Percentiles rank a stretch among this genome's conserved stretches.
Conservation (phyloP, 2,888 invertebrate species). For the Synergus gifuensis region DNA sequence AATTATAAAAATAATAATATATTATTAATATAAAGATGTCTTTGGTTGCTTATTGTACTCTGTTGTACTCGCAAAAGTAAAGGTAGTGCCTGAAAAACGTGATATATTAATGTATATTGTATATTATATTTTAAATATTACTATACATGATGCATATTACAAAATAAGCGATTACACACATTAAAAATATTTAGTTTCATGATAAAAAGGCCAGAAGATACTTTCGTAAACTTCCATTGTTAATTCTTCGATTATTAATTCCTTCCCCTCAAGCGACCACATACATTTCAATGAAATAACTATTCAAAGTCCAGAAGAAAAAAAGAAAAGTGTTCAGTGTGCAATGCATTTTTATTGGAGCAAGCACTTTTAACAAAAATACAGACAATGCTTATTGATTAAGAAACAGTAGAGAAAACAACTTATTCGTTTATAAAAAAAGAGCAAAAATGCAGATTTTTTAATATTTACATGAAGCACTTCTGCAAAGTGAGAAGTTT, state of each 20-base stretch:
- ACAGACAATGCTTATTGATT: slow-evolving; percentile 34
- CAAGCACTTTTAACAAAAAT: slow-evolving; percentile 41
- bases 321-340: slow-evolving; percentile 16
- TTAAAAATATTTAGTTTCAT: slow-evolving; percentile 25
- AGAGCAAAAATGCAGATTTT: slow-evolving; percentile 32
- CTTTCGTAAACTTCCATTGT: slow-evolving; percentile 26
- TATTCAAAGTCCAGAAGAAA: not conserved
- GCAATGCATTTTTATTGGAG: slow-evolving; percentile 40
- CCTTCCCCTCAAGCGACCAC: not conserved
- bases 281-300: not conserved
- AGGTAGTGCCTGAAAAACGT: not conserved
- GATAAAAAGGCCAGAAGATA: slow-evolving; percentile 32
- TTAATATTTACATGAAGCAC: slow-evolving; percentile 35
- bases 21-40: not conserved
- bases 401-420: slow-evolving; percentile 40
- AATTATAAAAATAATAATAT: too few species aligned
- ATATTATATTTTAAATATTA: too few species aligned
- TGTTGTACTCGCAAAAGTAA: not conserved
- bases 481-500: slow-evolving; percentile 6
- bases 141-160: not conserved
- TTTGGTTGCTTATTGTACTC: not conserved
- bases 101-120: not conserved
- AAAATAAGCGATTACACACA: slow-evolving; percentile 30
- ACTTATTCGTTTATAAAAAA: slow-evolving; percentile 35
- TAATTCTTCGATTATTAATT: slow-evolving; percentile 19